Evolutionary conservation across 2,797 vertebrate species (phyloP), one percentile per base, ranked within the genome.

Genomic region (Phoxinus dragarum): DNA sequence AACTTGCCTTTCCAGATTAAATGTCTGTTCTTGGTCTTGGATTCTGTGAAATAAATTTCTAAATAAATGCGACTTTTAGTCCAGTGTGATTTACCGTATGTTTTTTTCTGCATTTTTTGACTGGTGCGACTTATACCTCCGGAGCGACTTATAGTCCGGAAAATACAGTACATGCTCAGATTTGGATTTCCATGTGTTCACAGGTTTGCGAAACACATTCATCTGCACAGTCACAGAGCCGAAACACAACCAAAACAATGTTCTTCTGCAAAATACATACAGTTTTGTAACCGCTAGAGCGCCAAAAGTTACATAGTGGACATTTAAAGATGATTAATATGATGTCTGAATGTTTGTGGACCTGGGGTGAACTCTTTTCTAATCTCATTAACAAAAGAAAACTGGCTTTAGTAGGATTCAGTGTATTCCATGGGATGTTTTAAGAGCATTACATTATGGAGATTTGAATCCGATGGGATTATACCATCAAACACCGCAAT

Each of bases 391-490:
- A 27, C 27, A 54, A 42, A 81, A 64, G 71, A 31, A 21, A 3
- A 6, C 67, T 59, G 42, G 56, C 31, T 74, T 47, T 49, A 47
- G 19, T 23, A 73, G 69, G 27, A 74, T 82, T 78, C 23, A 10
- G 1, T 61, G 54, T 42, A 42, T 42, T 27, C 49, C 31, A 56
- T 56, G 34, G 34, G 52, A 59, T 61, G 68, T n/a, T 7, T 61
- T 23, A 42, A n/a, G 59, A 67, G 23, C 59, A 54, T 66, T 75
- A 64, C 31, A 40, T 52, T 16, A 69, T 3, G 34, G 44, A 74
- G 64, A 52, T 69, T 56, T 84, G 36, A 31, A 66, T 67, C 16
- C 17, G 19, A 40, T 54, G 4, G 36, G 59, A 84, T 84, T 84
- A 84, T 54, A 66, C 40, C 14, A 9, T 76, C 34, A 54, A 52